Evolutionary conservation across 2,888 invertebrate genomes (phyloP).

Genomic region (Leptopilina myrica): DNA sequence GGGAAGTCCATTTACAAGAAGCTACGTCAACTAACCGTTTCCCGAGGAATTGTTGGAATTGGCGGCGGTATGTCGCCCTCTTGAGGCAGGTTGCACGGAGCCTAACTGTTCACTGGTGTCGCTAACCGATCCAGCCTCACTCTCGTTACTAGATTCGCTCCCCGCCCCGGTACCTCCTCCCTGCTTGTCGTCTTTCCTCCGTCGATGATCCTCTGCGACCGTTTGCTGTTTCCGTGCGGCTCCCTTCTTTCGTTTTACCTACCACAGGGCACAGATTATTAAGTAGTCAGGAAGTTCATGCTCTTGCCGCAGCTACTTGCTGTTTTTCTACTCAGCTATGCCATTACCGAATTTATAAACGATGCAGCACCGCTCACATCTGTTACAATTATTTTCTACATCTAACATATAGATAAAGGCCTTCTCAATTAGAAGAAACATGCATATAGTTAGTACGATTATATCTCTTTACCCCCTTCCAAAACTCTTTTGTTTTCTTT

Average conservation of each 20-base stretch:
- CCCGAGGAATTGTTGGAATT: slow-evolving; percentile 74
- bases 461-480: slow-evolving; percentile 14
- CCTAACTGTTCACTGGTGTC: slow-evolving; percentile 73
- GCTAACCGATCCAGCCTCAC: slow-evolving; percentile 74
- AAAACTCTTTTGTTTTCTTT: no score
- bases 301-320: slow-evolving; percentile 63
- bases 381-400: slow-evolving; percentile 18
- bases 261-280: slow-evolving; percentile 75
- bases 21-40: slow-evolving; percentile 73
- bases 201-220: slow-evolving; percentile 72
- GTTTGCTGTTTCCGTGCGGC: slow-evolving; percentile 77
- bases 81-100: slow-evolving; percentile 68
- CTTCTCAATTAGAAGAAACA: background rate
- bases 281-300: slow-evolving; percentile 75
- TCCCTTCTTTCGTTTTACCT: slow-evolving; percentile 82
- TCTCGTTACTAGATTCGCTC: slow-evolving; percentile 75
- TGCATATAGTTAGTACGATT: slow-evolving; percentile 8
- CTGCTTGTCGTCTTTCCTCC: slow-evolving; percentile 73
- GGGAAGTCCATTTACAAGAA: slow-evolving; percentile 65
- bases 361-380: slow-evolving; percentile 40
- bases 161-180: slow-evolving; percentile 72
- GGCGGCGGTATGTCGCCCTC: slow-evolving; percentile 67
- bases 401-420: slow-evolving; percentile 2
- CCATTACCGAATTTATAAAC: slow-evolving; percentile 38
- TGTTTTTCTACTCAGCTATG: slow-evolving; percentile 26